Evolutionary conservation across 2,797 vertebrate genomes (phyloP), one percentile per base, ranked within the genome.

Genomic region (Sciurus vulgaris): DNA sequence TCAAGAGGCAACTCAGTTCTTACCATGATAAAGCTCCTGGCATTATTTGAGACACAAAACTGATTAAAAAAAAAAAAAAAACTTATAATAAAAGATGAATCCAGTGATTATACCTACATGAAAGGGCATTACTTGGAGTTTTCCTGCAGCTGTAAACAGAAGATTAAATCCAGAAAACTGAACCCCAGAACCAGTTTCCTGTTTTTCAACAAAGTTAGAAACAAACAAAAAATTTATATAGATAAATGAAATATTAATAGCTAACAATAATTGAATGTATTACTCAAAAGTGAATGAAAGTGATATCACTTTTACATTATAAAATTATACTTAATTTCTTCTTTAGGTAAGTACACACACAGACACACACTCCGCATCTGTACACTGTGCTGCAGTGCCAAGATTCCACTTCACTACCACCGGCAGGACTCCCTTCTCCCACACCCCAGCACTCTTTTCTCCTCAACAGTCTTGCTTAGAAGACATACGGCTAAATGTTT

Each of bases 61-160:
- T 88, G 47, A 83, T 95, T 67, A 72, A 90, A 93, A 94, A 56
- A 81, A 72, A 90, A 93, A 94, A 56, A 81, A 38, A 69, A 77
- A 83, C 56, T 65, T 30, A 15, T 14, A 73, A 79, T 67, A 82
- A 69, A 90, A 73, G 79, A 63, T 44, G 22, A 85, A 74, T 47
- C 41, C 18, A 63, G 28, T 3, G 9, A 93, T 73, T 44, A 84
- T 20, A 95, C 17, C 54, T 87, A 6, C 54, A 77, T 54, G 24
- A 49, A 87, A 12, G 13, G 5, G 0, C 6, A 67, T 54, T 67
- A 14, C 4, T 94, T 14, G 3, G 72, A 79, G 20, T n/a, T 78
- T 82, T 76, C 54, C 78, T 91, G 13, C 30, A 69, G 28, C 76
- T 92, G 2, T 44, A 17, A 89, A 63, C 14, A 86, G 7, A 89